Evolutionary conservation across 2,797 vertebrate species (phyloP).

Genomic region (Tragopan temminckii): DNA sequence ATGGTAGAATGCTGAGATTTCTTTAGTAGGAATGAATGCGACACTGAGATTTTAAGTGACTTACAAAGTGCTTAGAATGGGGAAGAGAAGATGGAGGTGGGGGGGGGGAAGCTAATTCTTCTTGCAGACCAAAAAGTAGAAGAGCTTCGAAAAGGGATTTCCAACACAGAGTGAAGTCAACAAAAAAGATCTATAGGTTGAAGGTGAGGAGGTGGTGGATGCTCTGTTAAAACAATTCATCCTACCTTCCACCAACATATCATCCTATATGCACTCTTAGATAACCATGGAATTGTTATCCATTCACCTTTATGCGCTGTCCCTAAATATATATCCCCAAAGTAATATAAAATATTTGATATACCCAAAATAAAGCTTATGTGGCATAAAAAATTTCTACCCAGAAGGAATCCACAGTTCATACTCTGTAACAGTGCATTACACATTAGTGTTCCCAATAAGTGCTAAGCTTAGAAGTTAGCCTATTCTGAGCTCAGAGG

Average conservation of each 20-base stretch:
- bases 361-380: neutral
- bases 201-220: neutral
- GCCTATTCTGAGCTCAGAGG: neutral
- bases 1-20: neutral
- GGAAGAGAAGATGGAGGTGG: neutral
- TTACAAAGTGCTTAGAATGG: neutral
- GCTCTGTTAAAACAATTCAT: neutral
- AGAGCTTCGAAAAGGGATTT: neutral
- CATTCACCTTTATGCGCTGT: neutral
- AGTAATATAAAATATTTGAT: neutral
- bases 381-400: neutral
- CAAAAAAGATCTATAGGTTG: neutral
- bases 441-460: neutral
- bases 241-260: neutral
- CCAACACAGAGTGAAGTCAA: neutral
- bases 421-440: neutral
- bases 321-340: neutral
- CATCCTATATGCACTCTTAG: neutral
- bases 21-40: neutral
- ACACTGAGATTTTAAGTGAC: neutral
- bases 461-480: neutral
- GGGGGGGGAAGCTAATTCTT: fast-evolving
- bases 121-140: neutral
- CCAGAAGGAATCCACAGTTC: neutral
- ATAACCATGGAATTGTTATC: neutral